Conservation (phyloP, 2,797 vertebrate genomes). For the Ptychadena robeensis region DNA sequence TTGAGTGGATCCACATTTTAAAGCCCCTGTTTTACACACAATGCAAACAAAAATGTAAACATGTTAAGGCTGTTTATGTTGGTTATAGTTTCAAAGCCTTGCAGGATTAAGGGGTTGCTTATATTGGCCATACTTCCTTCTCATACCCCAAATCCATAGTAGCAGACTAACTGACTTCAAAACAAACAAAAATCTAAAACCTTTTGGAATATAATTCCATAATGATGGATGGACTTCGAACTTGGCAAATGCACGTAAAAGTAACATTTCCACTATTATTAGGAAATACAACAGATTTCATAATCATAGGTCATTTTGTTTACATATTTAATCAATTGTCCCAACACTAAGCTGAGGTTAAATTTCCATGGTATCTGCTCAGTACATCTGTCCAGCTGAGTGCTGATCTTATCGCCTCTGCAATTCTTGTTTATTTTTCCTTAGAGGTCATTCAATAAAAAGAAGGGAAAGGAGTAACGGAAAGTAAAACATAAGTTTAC, state of each 20-base stretch:
- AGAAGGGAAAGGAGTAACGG: constrained; percentile 30
- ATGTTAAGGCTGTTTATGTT: too few species aligned
- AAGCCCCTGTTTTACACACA: too few species aligned
- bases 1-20: too few species aligned
- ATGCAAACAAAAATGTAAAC: too few species aligned
- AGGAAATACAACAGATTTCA: background rate
- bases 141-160: too few species aligned
- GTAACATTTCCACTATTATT: background rate
- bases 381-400: constrained; percentile 17
- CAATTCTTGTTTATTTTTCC: constrained; percentile 43
- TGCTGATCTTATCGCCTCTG: constrained; percentile 10
- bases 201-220: background rate
- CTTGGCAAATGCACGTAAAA: background rate
- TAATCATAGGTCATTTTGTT: background rate
- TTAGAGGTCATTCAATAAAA: constrained; percentile 43
- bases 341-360: background rate
- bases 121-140: too few species aligned
- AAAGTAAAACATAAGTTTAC: constrained; percentile 46
- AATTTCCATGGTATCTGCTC: constrained; percentile 3
- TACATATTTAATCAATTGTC: background rate
- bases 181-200: too few species aligned
- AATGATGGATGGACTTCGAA: background rate
- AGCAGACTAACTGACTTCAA: too few species aligned
- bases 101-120: too few species aligned
- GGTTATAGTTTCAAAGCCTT: too few species aligned